Base-by-base conservation (phyloP, 2,113 vertebrate genomes). In the Archocentrus centrarchus region DNA sequence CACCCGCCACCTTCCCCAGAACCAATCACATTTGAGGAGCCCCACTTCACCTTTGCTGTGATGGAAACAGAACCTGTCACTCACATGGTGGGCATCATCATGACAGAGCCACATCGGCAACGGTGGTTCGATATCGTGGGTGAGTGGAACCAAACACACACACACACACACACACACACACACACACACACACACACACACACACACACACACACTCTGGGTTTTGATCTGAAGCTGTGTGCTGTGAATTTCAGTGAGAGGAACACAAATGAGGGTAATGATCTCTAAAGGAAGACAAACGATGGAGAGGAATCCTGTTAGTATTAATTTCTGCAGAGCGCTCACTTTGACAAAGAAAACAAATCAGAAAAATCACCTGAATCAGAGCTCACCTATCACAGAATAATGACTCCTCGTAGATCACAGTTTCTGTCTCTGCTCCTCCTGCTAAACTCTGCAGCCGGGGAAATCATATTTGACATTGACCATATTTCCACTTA, bases 61-160 rank as follows among this genome's bases (percentile, higher is more conserved):
- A 98, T 99, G 97, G 98, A 99, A 89, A 98, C 97, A 0, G 98
- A 99, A 47, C 96, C 96, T 0, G 96, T 99, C 85, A 98, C 97
- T 86, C 97, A 99, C 81, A 98, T 99, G 97, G 97, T 99, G 93
- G 98, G 98, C 30, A 96, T 99, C 92, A 96, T 99, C 94, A 96
- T 96, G 86, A 97, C 95, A 0, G 97, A 99, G 88, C 96, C 95
- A 0, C 95, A 95, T 5, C 96, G 94, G 68, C 96, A 95, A 85
- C 93, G 96, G 90, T 98, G 97, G 97, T 99, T 98, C 83, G 93
- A 96, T 47, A 98, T 99, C 89, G 92, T 95, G 90, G 98, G 98
- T 99, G 93, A 97, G 97, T 9, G 22, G 2, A 18, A 44, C 50
- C 3, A 6, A 10, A n/a, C 37, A 50, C 9, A 30, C 30, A 57